Evolutionary conservation across 2,113 vertebrate genomes (phyloP).

Genomic region (Mastomys natalensis): DNA sequence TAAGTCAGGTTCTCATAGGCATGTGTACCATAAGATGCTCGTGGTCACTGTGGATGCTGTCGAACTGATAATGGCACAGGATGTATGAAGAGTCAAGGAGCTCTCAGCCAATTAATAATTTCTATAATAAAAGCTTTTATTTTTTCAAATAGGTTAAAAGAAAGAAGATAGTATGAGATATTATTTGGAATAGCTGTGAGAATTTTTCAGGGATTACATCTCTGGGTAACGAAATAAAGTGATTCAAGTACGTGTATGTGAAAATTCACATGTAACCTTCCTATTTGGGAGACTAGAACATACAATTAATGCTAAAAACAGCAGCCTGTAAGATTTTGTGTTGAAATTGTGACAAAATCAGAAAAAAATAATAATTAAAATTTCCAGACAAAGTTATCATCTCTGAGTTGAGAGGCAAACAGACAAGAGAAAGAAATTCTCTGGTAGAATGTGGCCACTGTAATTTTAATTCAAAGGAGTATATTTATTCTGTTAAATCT

Average conservation of each 20-base stretch:
- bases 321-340: fast-evolving
- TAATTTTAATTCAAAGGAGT: not conserved
- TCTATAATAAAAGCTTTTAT: not conserved
- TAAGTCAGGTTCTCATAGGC: not conserved
- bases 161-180: not conserved
- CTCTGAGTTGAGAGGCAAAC: not conserved
- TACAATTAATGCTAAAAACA: not conserved
- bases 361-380: not conserved
- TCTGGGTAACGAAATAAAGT: not conserved
- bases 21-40: not conserved
- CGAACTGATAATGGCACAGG: not conserved
- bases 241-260: not conserved
- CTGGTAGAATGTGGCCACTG: not conserved
- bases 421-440: not conserved
- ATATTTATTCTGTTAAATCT: not conserved
- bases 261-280: not conserved
- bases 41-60: not conserved
- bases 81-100: not conserved
- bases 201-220: not conserved
- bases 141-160: not conserved
- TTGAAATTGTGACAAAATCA: not conserved
- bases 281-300: not conserved
- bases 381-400: fast-evolving
- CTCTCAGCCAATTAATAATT: not conserved
- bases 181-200: not conserved